Evolutionary conservation across 2,888 invertebrate species (phyloP), one percentile per base, ranked within the genome.

Genomic region (Muscina levida): DNA sequence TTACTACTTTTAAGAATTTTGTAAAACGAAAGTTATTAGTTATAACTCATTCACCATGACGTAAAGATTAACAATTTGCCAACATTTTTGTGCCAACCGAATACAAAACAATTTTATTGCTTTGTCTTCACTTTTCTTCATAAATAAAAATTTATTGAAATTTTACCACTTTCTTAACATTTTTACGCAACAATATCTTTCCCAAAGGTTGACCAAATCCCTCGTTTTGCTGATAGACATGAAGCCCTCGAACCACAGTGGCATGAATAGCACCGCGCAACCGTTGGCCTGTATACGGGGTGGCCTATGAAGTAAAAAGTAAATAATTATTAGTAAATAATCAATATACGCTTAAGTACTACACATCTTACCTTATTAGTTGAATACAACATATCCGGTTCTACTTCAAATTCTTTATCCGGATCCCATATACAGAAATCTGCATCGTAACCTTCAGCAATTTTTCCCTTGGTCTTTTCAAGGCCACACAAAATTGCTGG

Each of bases 391-490:
- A 91, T 92, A n/a, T 92, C 91, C 66, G 91, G 86, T 11, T 91
- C 90, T 8, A 95, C 93, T 51, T 88, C 88, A 84, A 94, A 93
- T 26, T 91, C 91, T 57, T 92, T 92, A 2, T 94, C 92, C 0
- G 95, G 94, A 87, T 94, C 92, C 91, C 95, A 95, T 82, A 94
- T 92, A 67, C 95, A 93, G 57, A 95, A 92, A 87, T 95, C 95
- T 0, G 95, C 95, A 85, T 95, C 95, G 68, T 92, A 92, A 4
- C 94, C 94, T 4, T 91, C 91, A 59, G 91, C 90, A 31, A 95
- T 89, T 75, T 92, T 91, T 0, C 95, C 94, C 87, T 95, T 95
- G 1, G 90, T 88, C 15, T 91, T 85, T 72, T 93, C 91, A 19
- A 95, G 88, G 0, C 93, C 93, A 82, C 93, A 93, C 1, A 95